A percentile compares a stretch with the other conserved stretches of the same genome.
Evolutionary conservation across 1,140 invertebrate species (phyloP).

Genomic region (Frieseomelitta varia): DNA sequence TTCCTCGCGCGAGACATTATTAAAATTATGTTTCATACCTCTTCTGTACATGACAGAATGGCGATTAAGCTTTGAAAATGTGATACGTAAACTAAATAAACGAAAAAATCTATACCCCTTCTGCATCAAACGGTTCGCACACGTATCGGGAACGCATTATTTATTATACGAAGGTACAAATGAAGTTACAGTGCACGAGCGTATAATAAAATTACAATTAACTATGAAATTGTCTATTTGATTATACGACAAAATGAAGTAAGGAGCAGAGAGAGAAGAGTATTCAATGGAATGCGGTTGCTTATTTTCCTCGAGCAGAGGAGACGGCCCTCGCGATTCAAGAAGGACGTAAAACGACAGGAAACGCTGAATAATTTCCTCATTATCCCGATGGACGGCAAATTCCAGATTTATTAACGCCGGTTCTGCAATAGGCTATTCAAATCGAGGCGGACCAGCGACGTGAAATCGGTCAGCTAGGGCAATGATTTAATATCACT

Average conservation of each 20-base stretch:
- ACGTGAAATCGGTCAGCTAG: not conserved
- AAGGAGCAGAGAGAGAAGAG: no score
- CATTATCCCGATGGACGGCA: constrained; percentile 2
- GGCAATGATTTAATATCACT: constrained; percentile 24
- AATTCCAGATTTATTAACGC: constrained; percentile 30
- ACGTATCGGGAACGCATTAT: no score
- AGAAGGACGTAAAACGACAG: constrained; percentile 2
- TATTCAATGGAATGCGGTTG: not conserved
- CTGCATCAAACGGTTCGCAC: no score
- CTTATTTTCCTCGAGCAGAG: not conserved
- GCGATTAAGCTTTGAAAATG: no score
- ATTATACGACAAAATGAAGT: not conserved
- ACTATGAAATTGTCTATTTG: not conserved
- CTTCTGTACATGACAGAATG: no score
- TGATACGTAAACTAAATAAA: no score
- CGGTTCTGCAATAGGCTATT: not conserved
- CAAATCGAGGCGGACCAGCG: not conserved
- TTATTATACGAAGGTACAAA: no score
- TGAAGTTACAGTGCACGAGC: no score
- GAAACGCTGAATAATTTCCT: constrained; percentile 24
- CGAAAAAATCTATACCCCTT: no score
- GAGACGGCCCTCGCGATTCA: not conserved
- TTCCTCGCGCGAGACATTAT: no score
- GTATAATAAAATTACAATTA: no score
- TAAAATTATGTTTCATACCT: no score